Base-by-base conservation (phyloP, 2,113 vertebrate genomes). In the Salvelinus alpinus region DNA sequence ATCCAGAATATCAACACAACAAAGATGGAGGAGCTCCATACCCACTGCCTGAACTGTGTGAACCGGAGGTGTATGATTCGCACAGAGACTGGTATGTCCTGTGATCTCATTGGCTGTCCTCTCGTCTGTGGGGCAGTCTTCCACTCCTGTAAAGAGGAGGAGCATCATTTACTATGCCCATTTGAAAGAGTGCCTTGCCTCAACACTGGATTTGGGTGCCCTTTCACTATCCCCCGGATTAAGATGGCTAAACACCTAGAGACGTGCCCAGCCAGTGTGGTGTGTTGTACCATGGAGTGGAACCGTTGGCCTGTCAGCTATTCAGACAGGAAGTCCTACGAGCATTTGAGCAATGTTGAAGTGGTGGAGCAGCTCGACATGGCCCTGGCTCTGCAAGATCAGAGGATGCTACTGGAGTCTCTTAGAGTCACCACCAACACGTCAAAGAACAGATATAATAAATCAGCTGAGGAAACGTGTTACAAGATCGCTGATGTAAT, bases 221-320 rank as follows among this genome's bases (percentile, higher is more conserved):
- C 98, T 1, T 98, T 99, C 88, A 90, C 87, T 31, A 88, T 99
- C 75, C 78, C 94, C 4, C 92, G 97, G 88, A 94, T 94, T 88
- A 97, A 96, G 91, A 95, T 99, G 84, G 95, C 96, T n/a, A 92
- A 96, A 57, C 98, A 99, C 83, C 94, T 99, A 12, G 94, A 95
- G 88, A 90, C 90, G 1, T 99, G 98, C 82, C 98, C 98, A 8
- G 98, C 97, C 3, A 99, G 97, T 74, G 96, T 99, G 75, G 97
- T 99, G 0, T 99, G 98, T 84, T 99, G 97, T 81, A 99, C 98
- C 16, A 99, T 99, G 98, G 98, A 99, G 83, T 99, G 98, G 98
- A 99, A 99, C 79, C 95, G 98, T 86, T 99, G 98, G 98, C 97
- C 98, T 0, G 96, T 99, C 73, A 99, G 97, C 92, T 99, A 99